phyloP scores from a whole-genome alignment of 2,888 invertebrate genomes.

The Parnassius orleans region DNA sequence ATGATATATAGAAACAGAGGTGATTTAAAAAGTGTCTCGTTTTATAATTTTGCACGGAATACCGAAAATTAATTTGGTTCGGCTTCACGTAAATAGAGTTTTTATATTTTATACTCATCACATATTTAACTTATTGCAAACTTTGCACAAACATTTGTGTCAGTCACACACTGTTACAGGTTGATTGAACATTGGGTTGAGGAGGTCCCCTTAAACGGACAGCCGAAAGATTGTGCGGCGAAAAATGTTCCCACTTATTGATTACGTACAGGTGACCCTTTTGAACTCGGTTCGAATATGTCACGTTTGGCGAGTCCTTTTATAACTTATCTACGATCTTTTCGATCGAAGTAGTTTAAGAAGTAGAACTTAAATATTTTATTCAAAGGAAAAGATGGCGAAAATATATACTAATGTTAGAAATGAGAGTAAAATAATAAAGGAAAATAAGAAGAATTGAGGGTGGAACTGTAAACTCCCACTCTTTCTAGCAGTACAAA shows the following conservation, averaged over 20 bases:
- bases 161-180: slow-evolving; percentile 14
- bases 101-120: no score
- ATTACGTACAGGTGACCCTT: slow-evolving; percentile 22
- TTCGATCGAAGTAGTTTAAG: not conserved
- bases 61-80: no score
- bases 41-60: no score
- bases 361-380: not conserved
- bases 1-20: no score
- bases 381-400: no score
- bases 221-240: slow-evolving; percentile 22
- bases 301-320: slow-evolving; percentile 12
- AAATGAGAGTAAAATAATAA: no score
- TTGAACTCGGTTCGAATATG: slow-evolving; percentile 12
- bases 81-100: no score
- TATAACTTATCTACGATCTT: slow-evolving; percentile 10
- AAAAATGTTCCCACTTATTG: slow-evolving; percentile 18
- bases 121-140: not conserved
- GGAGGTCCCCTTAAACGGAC: slow-evolving; percentile 10
- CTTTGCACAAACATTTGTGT: not conserved
- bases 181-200: slow-evolving; percentile 21
- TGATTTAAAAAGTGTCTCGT: no score
- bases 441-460: no score
- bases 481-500: no score
- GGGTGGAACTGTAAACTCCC: no score
- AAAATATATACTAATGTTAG: no score